Percentiles rank a stretch among this genome's conserved stretches.
Evolutionary conservation across 2,888 invertebrate genomes (phyloP).

Genomic region (Rhingia rostrata): DNA sequence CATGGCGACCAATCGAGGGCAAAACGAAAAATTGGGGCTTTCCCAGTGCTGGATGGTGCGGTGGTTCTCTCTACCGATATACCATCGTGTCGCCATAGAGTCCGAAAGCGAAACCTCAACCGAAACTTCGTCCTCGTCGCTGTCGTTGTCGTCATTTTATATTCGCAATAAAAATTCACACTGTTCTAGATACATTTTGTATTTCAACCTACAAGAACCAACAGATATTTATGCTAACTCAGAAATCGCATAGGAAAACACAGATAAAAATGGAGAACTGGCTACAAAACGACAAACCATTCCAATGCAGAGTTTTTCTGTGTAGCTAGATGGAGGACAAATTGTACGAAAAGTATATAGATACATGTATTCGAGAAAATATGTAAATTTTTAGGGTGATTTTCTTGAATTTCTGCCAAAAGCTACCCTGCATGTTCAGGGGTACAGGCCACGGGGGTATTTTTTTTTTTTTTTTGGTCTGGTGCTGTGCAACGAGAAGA

Average conservation of each 20-base stretch:
- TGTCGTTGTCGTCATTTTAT: constrained; percentile 38
- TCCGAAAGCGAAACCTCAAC: neutral
- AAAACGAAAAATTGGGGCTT: constrained; percentile 80
- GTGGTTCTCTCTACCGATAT: constrained; percentile 37
- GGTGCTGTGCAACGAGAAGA: neutral
- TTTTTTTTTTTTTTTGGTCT: neutral
- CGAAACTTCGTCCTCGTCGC: neutral
- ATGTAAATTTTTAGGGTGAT: constrained; percentile 72
- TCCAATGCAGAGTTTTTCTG: constrained; percentile 54
- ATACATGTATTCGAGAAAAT: constrained; percentile 48
- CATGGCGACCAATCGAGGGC: constrained; percentile 82
- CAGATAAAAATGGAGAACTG: constrained; percentile 58
- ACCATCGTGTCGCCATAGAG: constrained; percentile 44
- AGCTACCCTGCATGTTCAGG: constrained; percentile 59
- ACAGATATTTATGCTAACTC: constrained; percentile 69
- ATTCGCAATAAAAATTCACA: constrained; percentile 73
- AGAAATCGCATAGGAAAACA: constrained; percentile 70
- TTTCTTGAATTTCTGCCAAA: constrained; percentile 77
- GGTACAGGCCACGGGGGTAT: neutral
- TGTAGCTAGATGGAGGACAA: constrained; percentile 67
- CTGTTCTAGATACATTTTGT: constrained; percentile 56
- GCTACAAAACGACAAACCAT: constrained; percentile 12
- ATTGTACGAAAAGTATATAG: constrained; percentile 40
- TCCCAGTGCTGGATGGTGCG: constrained; percentile 76
- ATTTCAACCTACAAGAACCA: constrained; percentile 22